Evolutionary conservation across 2,888 invertebrate species (phyloP).

Genomic region (Aplocera efformata): DNA sequence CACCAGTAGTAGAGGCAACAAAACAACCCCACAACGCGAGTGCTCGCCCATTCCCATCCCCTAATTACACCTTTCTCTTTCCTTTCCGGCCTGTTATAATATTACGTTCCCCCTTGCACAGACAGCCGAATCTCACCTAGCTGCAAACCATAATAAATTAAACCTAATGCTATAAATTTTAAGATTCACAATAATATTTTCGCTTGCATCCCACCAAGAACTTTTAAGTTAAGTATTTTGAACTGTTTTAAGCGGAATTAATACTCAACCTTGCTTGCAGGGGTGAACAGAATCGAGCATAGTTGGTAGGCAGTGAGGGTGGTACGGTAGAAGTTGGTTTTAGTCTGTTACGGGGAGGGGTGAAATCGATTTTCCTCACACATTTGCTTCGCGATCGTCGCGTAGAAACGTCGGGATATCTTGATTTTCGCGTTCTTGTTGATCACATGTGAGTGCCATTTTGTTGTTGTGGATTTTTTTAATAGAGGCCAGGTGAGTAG

Average conservation of each 20-base stretch:
- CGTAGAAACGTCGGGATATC: background rate
- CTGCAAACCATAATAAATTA: constrained; percentile 14
- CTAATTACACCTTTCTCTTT: constrained; percentile 20
- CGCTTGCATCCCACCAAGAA: no score
- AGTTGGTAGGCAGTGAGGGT: no score
- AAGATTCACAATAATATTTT: no score
- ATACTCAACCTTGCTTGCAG: no score
- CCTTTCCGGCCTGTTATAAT: constrained; percentile 1
- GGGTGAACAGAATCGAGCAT: no score
- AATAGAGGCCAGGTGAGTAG: background rate
- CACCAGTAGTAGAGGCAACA: constrained; percentile 20
- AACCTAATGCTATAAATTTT: background rate
- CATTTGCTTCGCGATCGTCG: background rate
- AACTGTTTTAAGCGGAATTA: no score
- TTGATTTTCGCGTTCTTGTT: constrained; percentile 5
- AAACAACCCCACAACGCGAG: constrained; percentile 25
- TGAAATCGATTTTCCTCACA: constrained; percentile 10
- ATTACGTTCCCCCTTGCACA: constrained; percentile 16
- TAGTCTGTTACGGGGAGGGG: background rate
- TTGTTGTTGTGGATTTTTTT: constrained; percentile 1
- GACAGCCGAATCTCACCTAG: constrained; percentile 9
- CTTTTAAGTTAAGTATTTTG: no score
- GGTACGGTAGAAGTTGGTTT: no score
- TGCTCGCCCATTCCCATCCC: constrained; percentile 13
- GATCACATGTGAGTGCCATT: constrained; percentile 3